Conservation (phyloP, 2,113 vertebrate genomes). For the Rhodinocichla rosea region DNA sequence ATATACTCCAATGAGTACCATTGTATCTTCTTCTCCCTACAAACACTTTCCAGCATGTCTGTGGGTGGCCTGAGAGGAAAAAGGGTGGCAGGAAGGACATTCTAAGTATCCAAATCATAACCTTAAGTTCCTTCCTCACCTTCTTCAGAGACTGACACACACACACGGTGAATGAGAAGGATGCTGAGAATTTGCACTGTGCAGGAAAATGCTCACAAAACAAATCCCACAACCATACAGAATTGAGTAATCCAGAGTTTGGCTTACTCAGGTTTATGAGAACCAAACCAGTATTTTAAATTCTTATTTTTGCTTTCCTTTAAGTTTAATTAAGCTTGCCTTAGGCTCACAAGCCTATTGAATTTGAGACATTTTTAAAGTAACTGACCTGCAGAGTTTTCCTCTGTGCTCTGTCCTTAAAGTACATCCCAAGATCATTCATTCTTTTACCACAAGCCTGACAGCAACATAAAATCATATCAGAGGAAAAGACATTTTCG, state of each 20-base stretch:
- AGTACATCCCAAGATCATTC: background rate
- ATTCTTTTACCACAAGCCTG: background rate
- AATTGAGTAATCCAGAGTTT: constrained; percentile 61
- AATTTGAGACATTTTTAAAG: constrained; percentile 30
- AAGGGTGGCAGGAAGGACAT: background rate
- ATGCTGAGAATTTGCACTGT: background rate
- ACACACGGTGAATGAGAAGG: background rate
- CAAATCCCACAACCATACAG: constrained; percentile 47
- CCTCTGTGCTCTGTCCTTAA: background rate
- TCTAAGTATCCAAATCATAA: background rate
- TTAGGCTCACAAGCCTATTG: constrained; percentile 33
- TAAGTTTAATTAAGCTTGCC: constrained; percentile 65
- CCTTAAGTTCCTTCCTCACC: background rate
- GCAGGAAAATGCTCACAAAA: constrained; percentile 18
- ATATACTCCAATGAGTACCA: background rate
- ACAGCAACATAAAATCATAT: background rate
- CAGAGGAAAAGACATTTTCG: background rate
- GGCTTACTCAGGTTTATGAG: constrained; percentile 55
- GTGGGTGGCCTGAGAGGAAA: background rate
- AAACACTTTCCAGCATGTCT: background rate
- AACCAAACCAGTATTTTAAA: constrained; percentile 56
- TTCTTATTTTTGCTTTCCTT: constrained; percentile 55
- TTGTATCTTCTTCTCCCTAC: background rate
- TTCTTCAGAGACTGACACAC: background rate
- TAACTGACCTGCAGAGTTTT: background rate